Percentiles rank a stretch among this genome's conserved stretches.
phyloP scores from a whole-genome alignment of 2,113 vertebrate species.

The Phycodurus eques region DNA sequence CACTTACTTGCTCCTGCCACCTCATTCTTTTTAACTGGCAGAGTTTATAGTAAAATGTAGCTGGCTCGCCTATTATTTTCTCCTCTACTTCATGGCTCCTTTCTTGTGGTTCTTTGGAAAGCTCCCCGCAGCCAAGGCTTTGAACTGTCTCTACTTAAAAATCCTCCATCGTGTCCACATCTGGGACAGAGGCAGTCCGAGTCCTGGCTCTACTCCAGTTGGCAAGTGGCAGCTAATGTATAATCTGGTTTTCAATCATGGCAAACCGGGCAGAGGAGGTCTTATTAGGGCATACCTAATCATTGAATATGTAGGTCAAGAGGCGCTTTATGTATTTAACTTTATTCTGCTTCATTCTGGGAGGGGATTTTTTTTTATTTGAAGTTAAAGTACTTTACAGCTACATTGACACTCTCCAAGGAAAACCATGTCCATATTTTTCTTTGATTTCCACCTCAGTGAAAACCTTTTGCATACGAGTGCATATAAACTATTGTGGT shows the following conservation, averaged over 20 bases:
- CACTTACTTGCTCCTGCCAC: constrained; percentile 2
- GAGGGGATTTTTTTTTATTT: background rate
- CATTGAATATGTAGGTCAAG: constrained; percentile 31
- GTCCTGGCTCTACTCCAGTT: constrained; percentile 44
- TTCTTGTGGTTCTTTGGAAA: constrained; percentile 63
- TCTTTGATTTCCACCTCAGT: background rate
- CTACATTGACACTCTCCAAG: background rate
- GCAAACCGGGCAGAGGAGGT: constrained; percentile 25
- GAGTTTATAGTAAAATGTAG: constrained; percentile 43
- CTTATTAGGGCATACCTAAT: constrained; percentile 31
- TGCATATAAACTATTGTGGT: background rate
- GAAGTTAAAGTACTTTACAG: background rate
- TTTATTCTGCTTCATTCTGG: background rate
- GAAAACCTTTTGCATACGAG: background rate
- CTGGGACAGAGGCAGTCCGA: constrained; percentile 44
- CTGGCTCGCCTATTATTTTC: constrained; percentile 28
- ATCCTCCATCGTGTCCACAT: constrained; percentile 60
- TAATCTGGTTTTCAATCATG: constrained; percentile 43
- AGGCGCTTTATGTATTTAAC: background rate
- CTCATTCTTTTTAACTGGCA: constrained; percentile 25
- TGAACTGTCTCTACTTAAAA: constrained; percentile 76
- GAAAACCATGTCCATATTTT: background rate
- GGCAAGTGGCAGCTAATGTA: constrained; percentile 41
- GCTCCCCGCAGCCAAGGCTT: constrained; percentile 59
- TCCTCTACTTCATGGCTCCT: constrained; percentile 37